Evolutionary conservation across 2,113 vertebrate species (phyloP).

Genomic region (Trinectes maculatus): DNA sequence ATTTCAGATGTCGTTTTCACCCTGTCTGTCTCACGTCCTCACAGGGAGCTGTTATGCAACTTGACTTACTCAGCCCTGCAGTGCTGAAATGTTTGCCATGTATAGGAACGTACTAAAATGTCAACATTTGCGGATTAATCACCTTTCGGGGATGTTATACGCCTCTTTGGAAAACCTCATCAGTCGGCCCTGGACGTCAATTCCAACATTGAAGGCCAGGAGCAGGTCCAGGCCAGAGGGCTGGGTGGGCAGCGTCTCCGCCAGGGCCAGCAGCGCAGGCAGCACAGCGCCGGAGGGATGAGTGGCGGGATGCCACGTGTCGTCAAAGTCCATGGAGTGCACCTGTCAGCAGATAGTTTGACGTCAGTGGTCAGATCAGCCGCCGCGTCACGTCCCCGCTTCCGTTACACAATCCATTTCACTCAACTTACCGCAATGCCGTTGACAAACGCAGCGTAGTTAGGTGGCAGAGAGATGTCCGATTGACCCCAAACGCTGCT

Average conservation of each 20-base stretch:
- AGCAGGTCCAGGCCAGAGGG: slow-evolving; percentile 89
- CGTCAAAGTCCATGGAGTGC: slow-evolving; percentile 97
- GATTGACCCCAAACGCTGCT: slow-evolving; percentile 89
- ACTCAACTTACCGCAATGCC: slow-evolving; percentile 88
- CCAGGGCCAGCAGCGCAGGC: slow-evolving; percentile 85
- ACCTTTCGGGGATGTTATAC: slow-evolving; percentile 92
- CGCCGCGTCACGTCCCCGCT: background rate
- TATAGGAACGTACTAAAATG: background rate
- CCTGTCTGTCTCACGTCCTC: too few relatives aligned
- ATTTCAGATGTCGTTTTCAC: too few relatives aligned
- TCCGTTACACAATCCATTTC: background rate
- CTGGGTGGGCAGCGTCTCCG: slow-evolving; percentile 81
- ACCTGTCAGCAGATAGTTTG: slow-evolving; percentile 74
- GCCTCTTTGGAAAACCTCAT: slow-evolving; percentile 91
- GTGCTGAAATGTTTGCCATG: background rate
- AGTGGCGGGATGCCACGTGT: slow-evolving; percentile 96
- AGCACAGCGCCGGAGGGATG: slow-evolving; percentile 93
- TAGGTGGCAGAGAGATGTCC: slow-evolving; percentile 81
- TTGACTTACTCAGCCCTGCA: background rate
- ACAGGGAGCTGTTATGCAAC: slow-evolving; percentile 4
- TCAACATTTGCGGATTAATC: slow-evolving; percentile 6
- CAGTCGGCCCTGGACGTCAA: slow-evolving; percentile 92
- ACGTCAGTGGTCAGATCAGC: background rate
- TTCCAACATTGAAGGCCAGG: slow-evolving; percentile 91
- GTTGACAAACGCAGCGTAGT: slow-evolving; percentile 91